Percentiles rank a stretch among this genome's conserved stretches.
phyloP scores from a whole-genome alignment of 2,888 invertebrate genomes.

The Euplexia lucipara region DNA sequence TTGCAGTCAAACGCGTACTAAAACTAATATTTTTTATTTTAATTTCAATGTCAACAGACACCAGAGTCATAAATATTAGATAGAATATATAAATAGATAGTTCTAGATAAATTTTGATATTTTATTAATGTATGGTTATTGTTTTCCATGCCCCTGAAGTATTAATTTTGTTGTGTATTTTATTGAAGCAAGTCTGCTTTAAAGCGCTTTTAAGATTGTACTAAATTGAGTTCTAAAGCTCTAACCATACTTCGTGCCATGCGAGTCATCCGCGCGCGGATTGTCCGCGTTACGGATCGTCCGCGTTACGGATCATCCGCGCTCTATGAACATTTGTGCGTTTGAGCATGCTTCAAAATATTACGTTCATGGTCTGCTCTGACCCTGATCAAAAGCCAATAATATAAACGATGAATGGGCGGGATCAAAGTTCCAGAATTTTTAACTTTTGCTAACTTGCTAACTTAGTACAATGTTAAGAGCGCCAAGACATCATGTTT shows the following conservation, averaged over 20 bases:
- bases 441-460: neutral
- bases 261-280: constrained; percentile 11
- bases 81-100: constrained; percentile 61
- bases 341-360: neutral
- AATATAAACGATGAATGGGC: too few species aligned
- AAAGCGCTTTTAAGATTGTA: constrained; percentile 9
- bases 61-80: constrained; percentile 62
- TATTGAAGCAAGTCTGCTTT: constrained; percentile 38
- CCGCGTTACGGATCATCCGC: constrained; percentile 6
- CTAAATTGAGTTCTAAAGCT: constrained; percentile 17
- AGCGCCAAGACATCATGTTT: constrained; percentile 20
- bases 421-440: neutral
- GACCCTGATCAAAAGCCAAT: neutral
- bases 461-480: constrained; percentile 6
- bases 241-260: too few species aligned
- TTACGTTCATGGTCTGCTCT: too few species aligned
- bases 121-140: constrained; percentile 59
- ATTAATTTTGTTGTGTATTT: constrained; percentile 68
- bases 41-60: constrained; percentile 59
- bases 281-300: neutral
- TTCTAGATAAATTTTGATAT: constrained; percentile 61
- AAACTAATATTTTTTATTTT: constrained; percentile 45
- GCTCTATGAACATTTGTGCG: neutral
- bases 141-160: constrained; percentile 65
- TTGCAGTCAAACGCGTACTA: constrained; percentile 41